Percentiles rank a stretch among this genome's conserved stretches.
These are phyloP conservation scores for Pipistrellus nathusii DNA, from an alignment of 2,797 vertebrate species.

Conservation along the genomic window DNA sequence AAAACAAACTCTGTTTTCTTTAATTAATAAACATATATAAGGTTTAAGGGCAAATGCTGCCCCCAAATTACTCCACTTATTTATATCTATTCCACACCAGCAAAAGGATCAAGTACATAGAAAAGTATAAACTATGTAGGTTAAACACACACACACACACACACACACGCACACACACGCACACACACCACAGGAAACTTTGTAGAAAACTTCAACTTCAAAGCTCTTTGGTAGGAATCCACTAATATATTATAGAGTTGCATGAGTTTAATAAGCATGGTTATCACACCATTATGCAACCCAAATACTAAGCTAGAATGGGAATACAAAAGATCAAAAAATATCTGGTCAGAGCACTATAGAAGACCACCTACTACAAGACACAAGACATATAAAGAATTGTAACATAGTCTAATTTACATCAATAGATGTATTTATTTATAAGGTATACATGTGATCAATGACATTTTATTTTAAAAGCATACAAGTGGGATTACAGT, in stretches of 20 bases:
- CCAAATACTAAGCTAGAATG: conserved; percentile 20
- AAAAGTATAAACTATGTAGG: not conserved
- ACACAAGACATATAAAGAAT: not conserved
- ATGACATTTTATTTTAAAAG: conserved; percentile 3
- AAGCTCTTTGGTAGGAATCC: conserved; percentile 11
- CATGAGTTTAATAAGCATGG: not conserved
- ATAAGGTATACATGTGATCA: not conserved
- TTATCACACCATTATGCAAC: conserved; percentile 52
- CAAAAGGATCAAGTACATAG: conserved; percentile 40
- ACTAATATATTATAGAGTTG: conserved; percentile 52
- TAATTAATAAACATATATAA: conserved; percentile 1
- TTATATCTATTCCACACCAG: conserved; percentile 53
- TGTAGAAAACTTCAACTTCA: conserved; percentile 7
- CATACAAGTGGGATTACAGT: not conserved
- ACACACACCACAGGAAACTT: not conserved
- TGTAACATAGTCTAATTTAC: not conserved
- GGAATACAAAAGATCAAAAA: conserved; percentile 24
- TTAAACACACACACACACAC: too few relatives aligned
- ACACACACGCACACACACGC: not conserved
- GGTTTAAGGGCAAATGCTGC: not conserved
- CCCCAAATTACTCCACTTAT: not conserved
- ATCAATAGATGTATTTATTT: conserved; percentile 10
- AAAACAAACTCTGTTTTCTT: conserved; percentile 19
- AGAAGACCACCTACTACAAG: not conserved
- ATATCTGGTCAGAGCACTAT: conserved; percentile 8